Conservation (phyloP, 2,888 invertebrate species). For the Pristionchus japonicus region DNA sequence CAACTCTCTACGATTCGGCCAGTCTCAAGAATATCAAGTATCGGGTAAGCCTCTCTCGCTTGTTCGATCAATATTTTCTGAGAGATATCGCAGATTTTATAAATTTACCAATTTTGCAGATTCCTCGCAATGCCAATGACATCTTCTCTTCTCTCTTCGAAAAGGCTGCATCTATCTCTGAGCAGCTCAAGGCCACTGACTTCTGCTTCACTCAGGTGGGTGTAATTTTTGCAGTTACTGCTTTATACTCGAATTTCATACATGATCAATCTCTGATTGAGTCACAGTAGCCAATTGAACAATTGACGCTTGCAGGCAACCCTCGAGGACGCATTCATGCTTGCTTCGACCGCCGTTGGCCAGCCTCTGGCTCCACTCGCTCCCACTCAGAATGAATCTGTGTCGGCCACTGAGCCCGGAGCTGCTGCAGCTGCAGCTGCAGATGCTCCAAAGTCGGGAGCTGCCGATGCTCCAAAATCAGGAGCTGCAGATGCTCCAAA, state of each 20-base stretch:
- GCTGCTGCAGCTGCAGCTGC: no score
- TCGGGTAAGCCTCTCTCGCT: no score
- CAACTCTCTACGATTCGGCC: neutral
- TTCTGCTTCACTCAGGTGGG: constrained; percentile 34
- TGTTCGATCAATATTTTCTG: no score
- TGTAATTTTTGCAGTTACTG: neutral
- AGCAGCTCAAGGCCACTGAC: neutral
- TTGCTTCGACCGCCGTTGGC: neutral
- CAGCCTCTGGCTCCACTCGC: no score
- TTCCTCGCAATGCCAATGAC: neutral
- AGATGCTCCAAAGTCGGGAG: no score
- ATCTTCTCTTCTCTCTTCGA: constrained; percentile 1
- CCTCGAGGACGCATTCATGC: constrained; percentile 16
- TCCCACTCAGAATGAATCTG: no score
- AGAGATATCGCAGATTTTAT: neutral
- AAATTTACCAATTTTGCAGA: neutral
- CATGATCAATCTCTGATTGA: neutral
- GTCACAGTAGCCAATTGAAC: neutral
- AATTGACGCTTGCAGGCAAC: neutral
- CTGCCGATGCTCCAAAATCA: no score
- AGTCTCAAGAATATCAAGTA: constrained; percentile 19
- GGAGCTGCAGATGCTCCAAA: no score
- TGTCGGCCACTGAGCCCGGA: no score
- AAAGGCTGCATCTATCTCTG: neutral
- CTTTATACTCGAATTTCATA: neutral